Percentiles rank a stretch among this genome's conserved stretches.
Conservation (phyloP, 2,888 invertebrate genomes). For the Sussaba pulchella region DNA sequence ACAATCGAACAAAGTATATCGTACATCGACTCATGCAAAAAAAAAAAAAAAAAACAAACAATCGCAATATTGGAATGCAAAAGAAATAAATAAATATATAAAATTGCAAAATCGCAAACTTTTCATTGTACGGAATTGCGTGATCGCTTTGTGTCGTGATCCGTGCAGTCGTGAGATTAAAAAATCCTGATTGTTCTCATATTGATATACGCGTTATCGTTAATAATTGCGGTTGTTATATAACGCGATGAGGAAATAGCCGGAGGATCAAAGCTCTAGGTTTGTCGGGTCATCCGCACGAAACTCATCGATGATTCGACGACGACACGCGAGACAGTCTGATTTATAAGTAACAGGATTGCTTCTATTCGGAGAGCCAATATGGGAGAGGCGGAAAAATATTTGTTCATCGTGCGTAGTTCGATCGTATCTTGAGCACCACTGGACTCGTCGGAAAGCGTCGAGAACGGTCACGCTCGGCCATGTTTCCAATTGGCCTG, state of each 20-base stretch:
- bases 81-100: conserved; percentile 5
- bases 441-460: conserved; percentile 39
- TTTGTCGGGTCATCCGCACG: neutral
- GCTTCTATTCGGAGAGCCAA: too few species aligned
- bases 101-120: conserved; percentile 6
- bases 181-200: neutral
- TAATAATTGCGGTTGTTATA: neutral
- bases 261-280: neutral
- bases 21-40: conserved; percentile 39
- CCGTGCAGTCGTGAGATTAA: neutral
- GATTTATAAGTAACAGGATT: conserved; percentile 18
- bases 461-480: conserved; percentile 52
- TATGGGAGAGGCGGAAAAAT: neutral
- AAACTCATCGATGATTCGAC: neutral
- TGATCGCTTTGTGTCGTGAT: conserved; percentile 6
- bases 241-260: neutral
- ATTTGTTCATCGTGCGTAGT: neutral
- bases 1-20: neutral
- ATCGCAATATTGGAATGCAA: neutral
- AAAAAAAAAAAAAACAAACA: conserved; percentile 10
- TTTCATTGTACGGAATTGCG: neutral
- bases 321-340: too few species aligned
- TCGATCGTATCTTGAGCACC: conserved; percentile 38
- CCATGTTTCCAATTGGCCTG: conserved; percentile 48
- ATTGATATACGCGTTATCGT: conserved; percentile 12